phyloP scores from a whole-genome alignment of 2,888 invertebrate species.

The Drosophila mettleri region DNA sequence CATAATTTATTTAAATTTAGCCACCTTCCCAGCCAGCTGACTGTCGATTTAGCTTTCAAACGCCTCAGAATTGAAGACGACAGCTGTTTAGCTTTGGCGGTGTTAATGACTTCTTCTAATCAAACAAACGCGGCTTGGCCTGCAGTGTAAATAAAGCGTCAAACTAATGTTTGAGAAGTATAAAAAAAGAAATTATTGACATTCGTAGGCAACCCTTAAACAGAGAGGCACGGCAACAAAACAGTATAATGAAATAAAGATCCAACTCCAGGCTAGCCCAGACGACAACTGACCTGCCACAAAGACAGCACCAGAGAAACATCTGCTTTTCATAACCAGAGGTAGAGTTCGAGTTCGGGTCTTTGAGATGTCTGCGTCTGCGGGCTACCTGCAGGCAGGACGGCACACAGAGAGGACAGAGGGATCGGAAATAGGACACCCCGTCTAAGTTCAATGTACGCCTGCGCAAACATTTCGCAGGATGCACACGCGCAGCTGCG shows the following conservation, averaged over 20 bases:
- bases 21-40: background rate
- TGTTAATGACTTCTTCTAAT: slow-evolving; percentile 73
- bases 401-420: slow-evolving; percentile 4
- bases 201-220: slow-evolving; percentile 55
- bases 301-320: slow-evolving; percentile 63
- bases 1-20: background rate
- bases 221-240: slow-evolving; percentile 29
- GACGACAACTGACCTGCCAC: slow-evolving; percentile 76
- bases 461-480: slow-evolving; percentile 71
- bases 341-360: slow-evolving; percentile 2
- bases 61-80: slow-evolving; percentile 30
- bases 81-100: slow-evolving; percentile 34
- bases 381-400: slow-evolving; percentile 41
- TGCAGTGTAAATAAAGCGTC: slow-evolving; percentile 45
- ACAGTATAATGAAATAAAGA: slow-evolving; percentile 54
- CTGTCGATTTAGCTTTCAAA: background rate
- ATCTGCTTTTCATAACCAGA: slow-evolving; percentile 54
- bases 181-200: slow-evolving; percentile 53
- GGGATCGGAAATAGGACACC: slow-evolving; percentile 26
- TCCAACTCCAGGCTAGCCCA: slow-evolving; percentile 27
- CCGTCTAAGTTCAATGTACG: slow-evolving; percentile 72
- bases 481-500: slow-evolving; percentile 60
- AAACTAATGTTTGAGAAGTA: slow-evolving; percentile 66
- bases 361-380: slow-evolving; percentile 38
- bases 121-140: slow-evolving; percentile 57